These are phyloP conservation scores for Neoascia interrupta DNA, from an alignment of 2,888 invertebrate species.

Conservation along the genomic window DNA sequence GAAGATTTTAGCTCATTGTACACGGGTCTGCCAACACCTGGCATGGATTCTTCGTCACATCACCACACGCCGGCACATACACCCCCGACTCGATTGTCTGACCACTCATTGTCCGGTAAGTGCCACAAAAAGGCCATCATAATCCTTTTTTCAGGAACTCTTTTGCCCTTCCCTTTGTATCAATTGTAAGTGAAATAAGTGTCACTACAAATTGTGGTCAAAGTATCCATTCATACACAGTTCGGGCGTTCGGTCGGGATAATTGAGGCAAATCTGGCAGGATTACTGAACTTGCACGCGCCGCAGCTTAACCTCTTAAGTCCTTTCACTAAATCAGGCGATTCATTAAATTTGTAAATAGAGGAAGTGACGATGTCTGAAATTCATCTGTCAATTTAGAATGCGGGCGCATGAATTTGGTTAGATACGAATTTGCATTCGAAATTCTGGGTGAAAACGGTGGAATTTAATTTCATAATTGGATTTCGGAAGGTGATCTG, in stretches of 20 bases:
- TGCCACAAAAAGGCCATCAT: constrained; percentile 69
- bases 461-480: constrained; percentile 52
- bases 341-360: constrained; percentile 60
- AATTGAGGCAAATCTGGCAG: constrained; percentile 43
- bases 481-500: constrained; percentile 28
- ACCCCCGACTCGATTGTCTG: constrained; percentile 83
- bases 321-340: constrained; percentile 36
- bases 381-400: constrained; percentile 17
- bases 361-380: background rate
- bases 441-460: constrained; percentile 34
- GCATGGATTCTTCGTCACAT: constrained; percentile 81
- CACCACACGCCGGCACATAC: constrained; percentile 86
- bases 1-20: constrained; percentile 95
- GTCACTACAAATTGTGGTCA: constrained; percentile 29
- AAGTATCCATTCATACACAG: constrained; percentile 32
- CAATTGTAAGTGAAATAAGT: constrained; percentile 8
- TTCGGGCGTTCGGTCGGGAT: background rate
- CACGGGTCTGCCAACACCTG: constrained; percentile 82
- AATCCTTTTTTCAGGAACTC: constrained; percentile 69
- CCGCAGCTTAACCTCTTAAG: constrained; percentile 58
- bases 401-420: constrained; percentile 9
- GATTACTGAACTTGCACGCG: constrained; percentile 56
- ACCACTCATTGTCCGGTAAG: constrained; percentile 83
- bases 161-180: constrained; percentile 1
- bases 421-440: constrained; percentile 37